Conservation (phyloP, 2,113 vertebrate species). For the Muntiacus muntjak region DNA sequence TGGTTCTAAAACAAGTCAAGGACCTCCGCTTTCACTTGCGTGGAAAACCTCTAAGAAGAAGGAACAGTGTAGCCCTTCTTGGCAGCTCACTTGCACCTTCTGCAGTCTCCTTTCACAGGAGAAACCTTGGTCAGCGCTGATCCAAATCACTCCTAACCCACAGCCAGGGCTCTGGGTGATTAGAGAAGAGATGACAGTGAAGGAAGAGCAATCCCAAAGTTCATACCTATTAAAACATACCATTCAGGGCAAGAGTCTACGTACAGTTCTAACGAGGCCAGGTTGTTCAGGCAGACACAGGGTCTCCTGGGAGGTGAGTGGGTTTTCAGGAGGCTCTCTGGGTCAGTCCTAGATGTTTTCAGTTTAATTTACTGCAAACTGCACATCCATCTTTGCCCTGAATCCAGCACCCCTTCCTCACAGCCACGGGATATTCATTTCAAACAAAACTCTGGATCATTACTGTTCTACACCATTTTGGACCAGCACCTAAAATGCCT, state of each 20-base stretch:
- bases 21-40: fast-evolving
- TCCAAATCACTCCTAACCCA: fast-evolving
- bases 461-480: neutral
- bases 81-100: fast-evolving
- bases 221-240: neutral
- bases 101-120: neutral
- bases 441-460: fast-evolving
- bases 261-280: fast-evolving
- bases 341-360: fast-evolving
- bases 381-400: neutral
- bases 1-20: neutral
- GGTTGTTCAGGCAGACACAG: fast-evolving
- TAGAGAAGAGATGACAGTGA: neutral
- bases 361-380: neutral
- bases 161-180: fast-evolving
- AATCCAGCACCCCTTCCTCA: neutral
- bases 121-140: neutral
- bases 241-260: fast-evolving
- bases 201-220: neutral
- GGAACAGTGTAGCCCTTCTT: fast-evolving
- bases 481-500: neutral
- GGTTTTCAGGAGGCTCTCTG: neutral
- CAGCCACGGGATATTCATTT: fast-evolving
- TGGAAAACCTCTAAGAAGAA: fast-evolving
- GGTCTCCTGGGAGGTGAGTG: fast-evolving